Conservation (phyloP, 2,113 vertebrate species). For the Phalacrocorax aristotelis region DNA sequence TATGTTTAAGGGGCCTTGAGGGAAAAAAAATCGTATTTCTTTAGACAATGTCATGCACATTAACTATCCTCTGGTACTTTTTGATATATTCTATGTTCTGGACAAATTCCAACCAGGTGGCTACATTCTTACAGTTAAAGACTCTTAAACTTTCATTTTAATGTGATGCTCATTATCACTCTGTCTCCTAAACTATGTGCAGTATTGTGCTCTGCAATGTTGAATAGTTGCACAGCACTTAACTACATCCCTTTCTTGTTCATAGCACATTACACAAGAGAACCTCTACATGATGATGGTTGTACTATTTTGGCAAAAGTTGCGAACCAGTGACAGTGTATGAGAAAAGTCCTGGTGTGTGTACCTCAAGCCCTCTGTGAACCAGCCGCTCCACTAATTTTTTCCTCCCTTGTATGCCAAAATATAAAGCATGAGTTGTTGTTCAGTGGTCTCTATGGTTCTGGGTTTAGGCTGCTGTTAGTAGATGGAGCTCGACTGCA, state of each 20-base stretch:
- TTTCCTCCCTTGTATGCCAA: no score
- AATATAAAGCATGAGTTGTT: not conserved
- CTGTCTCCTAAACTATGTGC: not conserved
- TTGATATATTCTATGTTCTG: not conserved
- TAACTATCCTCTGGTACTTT: not conserved
- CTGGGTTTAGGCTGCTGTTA: not conserved
- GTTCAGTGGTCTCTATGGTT: not conserved
- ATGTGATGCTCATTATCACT: not conserved
- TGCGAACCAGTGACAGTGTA: rapidly evolving
- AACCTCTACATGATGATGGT: rapidly evolving
- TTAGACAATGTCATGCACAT: not conserved
- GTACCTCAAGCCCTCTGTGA: not conserved
- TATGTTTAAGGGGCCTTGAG: not conserved
- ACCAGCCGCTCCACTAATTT: not conserved
- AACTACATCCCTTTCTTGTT: not conserved
- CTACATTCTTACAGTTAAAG: not conserved
- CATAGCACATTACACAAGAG: no score
- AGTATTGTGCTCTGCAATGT: not conserved
- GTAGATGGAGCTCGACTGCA: not conserved
- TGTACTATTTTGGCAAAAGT: not conserved
- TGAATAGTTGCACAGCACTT: not conserved
- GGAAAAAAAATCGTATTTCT: not conserved
- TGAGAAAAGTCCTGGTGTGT: not conserved
- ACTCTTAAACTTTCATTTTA: not conserved
- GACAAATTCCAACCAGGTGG: not conserved